Base-by-base conservation (phyloP, 2,888 invertebrate species). In the Achlya flavicornis region DNA sequence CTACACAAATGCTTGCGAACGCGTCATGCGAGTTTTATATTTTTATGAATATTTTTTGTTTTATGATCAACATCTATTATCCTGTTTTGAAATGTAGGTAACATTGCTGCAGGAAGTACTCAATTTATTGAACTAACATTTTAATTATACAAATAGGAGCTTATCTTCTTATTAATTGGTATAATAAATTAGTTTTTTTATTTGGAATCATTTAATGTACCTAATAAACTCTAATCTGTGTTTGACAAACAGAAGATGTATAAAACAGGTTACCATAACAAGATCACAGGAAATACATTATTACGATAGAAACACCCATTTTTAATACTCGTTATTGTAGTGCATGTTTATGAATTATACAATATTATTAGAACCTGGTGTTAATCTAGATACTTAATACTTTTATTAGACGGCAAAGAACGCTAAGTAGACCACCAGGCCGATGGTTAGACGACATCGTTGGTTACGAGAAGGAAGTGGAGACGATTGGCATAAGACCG, bases 191-290 rank as follows among this genome's bases (percentile, higher is more conserved):
- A n/a, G n/a, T n/a, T 35, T 35, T 38, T 10, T 8, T 10, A 38
- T 14, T 43, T 43, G 43, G 14, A 43, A 43, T 43, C 3, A 43
- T 43, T 14, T 41, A 8, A 10, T 41, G 33, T 7, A 14, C 5
- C 32, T 12, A 58, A 14, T n/a, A 32, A 10, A 16, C 67, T 66
- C 70, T 38, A 38, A 66, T 61, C 67, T 67, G 57, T 62, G 66
- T 64, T 64, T 33, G 10, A 65, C 66, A 8, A 57, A 53, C 61
- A 68, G 64, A 57, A 68, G 64, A 57, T 66, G 61, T 66, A 67
- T 63, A 72, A 65, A 64, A 65, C 73, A 68, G 69, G 71, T 71
- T 71, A 66, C 77, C 73, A 61, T 73, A 72, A 68, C 38, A 60
- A 71, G 64, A 76, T 60, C 67, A 71, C 73, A 76, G 69, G 68